Base-by-base conservation (phyloP, 2,888 invertebrate species). In the Rhagium mordax region DNA sequence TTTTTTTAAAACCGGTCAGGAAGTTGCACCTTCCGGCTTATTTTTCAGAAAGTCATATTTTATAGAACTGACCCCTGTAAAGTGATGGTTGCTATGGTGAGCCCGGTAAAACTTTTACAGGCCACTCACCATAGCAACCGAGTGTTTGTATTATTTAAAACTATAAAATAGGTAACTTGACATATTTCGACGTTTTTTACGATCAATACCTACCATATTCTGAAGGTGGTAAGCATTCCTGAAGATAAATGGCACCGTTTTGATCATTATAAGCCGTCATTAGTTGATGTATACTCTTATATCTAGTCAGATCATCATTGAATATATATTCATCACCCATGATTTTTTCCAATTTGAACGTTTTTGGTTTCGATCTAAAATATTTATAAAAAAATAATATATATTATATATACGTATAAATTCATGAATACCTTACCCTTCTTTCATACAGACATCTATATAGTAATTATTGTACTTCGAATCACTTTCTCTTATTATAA, bases 191-290 rank as follows among this genome's bases (percentile, higher is more conserved):
- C n/a, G n/a, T n/a, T n/a, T n/a, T n/a, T n/a, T n/a, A n/a, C n/a
- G n/a, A n/a, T n/a, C n/a, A n/a, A n/a, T n/a, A n/a, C 85, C 86
- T 88, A 95, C 95, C 96, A 88, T 95, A 95, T 90, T 96, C 96
- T 0, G 96, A 95, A 8, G 96, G 94, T 20, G 95, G 96, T 85
- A 97, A 90, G 82, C 96, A 95, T 84, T 95, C 94, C 60, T 91
- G 90, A 7, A 95, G 87, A 83, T 89, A 92, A 83, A 94, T 90
- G 61, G 89, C 85, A 59, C 90, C 90, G 61, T 91, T 90, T 0
- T 91, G 89, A 81, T 92, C 90, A 82, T 91, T 91, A 82, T 94
- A 92, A 59, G 91, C 90, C 13, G 89, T 86, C 76, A 94, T 89
- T 62, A 95, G 89, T 78, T 92, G 90, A 69, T 90, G 89, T 47